Evolutionary conservation across 1,140 invertebrate genomes (phyloP).

Genomic region (Monomorium pharaonis): DNA sequence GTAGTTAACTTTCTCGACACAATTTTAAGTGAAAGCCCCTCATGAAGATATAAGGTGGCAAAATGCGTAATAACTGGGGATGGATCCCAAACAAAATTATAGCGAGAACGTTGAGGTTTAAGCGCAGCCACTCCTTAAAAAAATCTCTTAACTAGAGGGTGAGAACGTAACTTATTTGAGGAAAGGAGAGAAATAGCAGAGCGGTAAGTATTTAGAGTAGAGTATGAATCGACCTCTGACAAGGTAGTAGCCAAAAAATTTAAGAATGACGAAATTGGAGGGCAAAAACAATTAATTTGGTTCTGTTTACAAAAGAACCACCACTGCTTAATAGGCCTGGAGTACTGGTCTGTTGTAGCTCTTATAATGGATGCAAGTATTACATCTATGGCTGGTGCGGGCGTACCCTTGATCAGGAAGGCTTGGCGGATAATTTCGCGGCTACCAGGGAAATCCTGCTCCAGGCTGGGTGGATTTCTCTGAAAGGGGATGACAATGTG

Average conservation of each 20-base stretch:
- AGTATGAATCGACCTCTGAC: not conserved
- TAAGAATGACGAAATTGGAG: not conserved
- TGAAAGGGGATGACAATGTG: slow-evolving; percentile 1
- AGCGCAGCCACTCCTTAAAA: not conserved
- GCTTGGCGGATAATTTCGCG: slow-evolving; percentile 21
- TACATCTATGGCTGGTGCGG: not conserved
- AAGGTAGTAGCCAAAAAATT: not conserved
- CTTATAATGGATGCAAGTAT: not conserved
- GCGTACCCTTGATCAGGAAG: not conserved
- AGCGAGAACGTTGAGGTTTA: not conserved
- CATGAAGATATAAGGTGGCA: not conserved
- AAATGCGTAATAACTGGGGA: not conserved
- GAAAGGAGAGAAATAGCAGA: not conserved
- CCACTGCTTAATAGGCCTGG: not conserved
- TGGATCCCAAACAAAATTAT: not conserved
- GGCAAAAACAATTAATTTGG: too few species aligned
- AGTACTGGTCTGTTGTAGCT: not conserved
- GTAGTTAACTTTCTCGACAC: not conserved
- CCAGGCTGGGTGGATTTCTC: not conserved
- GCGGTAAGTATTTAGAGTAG: not conserved
- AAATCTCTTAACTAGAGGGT: not conserved
- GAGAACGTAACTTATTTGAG: not conserved
- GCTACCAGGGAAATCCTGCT: slow-evolving; percentile 2
- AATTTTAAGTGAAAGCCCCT: not conserved
- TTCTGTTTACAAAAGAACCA: not conserved